Conservation (phyloP, 2,888 invertebrate genomes). For the Mamestra brassicae region DNA sequence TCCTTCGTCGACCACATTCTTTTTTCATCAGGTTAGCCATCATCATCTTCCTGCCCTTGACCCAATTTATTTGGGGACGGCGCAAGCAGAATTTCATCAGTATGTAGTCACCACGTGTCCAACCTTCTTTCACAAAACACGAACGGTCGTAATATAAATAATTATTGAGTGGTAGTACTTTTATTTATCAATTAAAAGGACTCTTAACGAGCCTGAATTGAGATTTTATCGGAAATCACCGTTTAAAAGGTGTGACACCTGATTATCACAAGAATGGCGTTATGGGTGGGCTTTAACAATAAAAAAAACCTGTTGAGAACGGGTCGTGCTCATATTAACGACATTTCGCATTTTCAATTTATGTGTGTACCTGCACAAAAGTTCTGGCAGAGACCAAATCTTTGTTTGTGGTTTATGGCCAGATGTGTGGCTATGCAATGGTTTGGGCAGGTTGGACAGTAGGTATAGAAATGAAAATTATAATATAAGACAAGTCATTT, state of each 20-base stretch:
- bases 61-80: no score
- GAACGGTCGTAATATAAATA: no score
- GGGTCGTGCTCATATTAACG: conserved; percentile 20
- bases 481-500: conserved; percentile 3
- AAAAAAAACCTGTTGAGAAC: conserved; percentile 45
- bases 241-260: conserved; percentile 26
- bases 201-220: not conserved
- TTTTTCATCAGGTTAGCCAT: no score
- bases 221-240: conserved; percentile 17
- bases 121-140: no score
- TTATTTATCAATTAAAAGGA: conserved; percentile 3
- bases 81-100: no score
- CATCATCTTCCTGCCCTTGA: no score
- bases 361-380: not conserved
- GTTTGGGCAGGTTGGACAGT: not conserved
- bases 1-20: no score
- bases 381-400: conserved; percentile 6
- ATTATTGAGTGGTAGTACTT: not conserved
- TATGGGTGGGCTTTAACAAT: not conserved
- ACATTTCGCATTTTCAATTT: conserved; percentile 22
- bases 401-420: conserved; percentile 13
- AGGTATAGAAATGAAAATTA: not conserved
- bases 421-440: not conserved
- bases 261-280: conserved; percentile 17
- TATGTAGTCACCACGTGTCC: no score